Evolutionary conservation across 2,888 invertebrate species (phyloP).

Genomic region (Drosophila kokeensis): DNA sequence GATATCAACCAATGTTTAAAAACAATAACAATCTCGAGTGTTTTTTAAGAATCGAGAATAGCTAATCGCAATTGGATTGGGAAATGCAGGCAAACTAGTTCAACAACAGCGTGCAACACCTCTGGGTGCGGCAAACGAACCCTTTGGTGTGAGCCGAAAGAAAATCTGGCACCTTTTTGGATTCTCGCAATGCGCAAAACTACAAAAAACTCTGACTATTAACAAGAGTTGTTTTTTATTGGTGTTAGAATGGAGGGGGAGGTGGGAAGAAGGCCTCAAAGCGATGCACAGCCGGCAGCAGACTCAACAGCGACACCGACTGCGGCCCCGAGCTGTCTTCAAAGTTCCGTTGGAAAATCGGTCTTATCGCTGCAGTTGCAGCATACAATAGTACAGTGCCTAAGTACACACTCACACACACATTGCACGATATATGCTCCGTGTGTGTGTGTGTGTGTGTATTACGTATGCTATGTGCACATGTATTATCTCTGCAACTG

Average conservation of each 20-base stretch:
- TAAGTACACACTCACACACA: constrained; percentile 5
- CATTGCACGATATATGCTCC: constrained; percentile 17
- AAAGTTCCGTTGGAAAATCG: constrained; percentile 40
- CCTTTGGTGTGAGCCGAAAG: background rate
- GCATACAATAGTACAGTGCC: constrained; percentile 19
- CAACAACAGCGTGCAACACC: background rate
- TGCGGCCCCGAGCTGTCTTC: constrained; percentile 50
- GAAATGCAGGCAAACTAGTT: background rate
- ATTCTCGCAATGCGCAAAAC: background rate
- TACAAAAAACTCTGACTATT: background rate
- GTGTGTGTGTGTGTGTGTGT: background rate
- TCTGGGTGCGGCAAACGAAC: background rate
- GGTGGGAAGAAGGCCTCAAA: background rate
- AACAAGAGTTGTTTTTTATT: background rate
- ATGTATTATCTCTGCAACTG: constrained; percentile 42
- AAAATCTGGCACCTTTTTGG: background rate
- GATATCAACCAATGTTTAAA: background rate
- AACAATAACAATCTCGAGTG: background rate
- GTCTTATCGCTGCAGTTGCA: constrained; percentile 39
- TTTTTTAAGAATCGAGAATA: background rate
- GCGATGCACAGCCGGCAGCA: background rate
- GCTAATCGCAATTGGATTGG: background rate
- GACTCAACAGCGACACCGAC: constrained; percentile 5
- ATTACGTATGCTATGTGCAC: constrained; percentile 2
- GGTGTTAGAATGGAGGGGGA: background rate